phyloP scores from a whole-genome alignment of 2,888 invertebrate genomes.

The Andrena minutula region DNA sequence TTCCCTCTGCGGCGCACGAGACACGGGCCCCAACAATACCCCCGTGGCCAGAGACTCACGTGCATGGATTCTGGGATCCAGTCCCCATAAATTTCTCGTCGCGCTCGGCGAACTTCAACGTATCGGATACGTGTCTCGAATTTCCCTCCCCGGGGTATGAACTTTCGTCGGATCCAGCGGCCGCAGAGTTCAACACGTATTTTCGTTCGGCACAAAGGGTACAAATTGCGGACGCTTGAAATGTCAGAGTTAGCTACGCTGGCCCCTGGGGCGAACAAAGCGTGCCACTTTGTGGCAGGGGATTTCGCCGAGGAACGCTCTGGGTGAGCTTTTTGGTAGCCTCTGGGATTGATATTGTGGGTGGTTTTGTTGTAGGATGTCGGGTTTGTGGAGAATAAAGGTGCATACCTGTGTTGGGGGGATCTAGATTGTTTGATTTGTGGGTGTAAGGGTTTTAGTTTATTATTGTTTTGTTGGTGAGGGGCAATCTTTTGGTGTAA shows the following conservation, averaged over 20 bases:
- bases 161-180: slow-evolving; percentile 47
- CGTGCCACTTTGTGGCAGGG: slow-evolving; percentile 35
- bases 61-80: slow-evolving; percentile 37
- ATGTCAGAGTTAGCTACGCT: slow-evolving; percentile 38
- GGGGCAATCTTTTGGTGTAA: too few species aligned
- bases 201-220: slow-evolving; percentile 62
- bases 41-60: slow-evolving; percentile 3
- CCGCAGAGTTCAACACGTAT: slow-evolving; percentile 48
- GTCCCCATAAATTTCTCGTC: slow-evolving; percentile 51
- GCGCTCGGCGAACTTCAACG: slow-evolving; percentile 52
- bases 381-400: not conserved
- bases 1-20: slow-evolving; percentile 24
- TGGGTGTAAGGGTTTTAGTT: not conserved
- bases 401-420: not conserved
- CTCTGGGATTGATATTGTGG: not conserved
- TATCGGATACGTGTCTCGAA: slow-evolving; percentile 65
- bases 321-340: not conserved
- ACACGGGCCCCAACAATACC: slow-evolving; percentile 40
- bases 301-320: slow-evolving; percentile 15
- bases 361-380: not conserved
- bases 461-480: not conserved
- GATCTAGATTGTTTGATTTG: not conserved
- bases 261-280: not conserved
- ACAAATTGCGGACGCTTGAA: slow-evolving; percentile 59
- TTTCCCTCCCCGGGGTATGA: slow-evolving; percentile 61